phyloP scores from a whole-genome alignment of 2,113 vertebrate species.

The Tenebrosternarchus preto region DNA sequence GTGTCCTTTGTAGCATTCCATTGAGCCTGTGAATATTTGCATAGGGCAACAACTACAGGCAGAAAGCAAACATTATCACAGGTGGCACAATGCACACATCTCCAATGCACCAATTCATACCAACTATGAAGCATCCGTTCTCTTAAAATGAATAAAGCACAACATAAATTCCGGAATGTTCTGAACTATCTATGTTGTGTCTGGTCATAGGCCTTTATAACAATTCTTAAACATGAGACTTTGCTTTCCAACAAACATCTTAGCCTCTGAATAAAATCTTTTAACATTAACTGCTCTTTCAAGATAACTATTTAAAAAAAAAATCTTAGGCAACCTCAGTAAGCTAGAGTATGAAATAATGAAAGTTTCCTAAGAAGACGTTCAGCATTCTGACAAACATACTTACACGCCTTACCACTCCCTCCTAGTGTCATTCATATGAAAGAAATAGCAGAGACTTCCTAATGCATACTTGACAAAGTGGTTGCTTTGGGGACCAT shows the following conservation, averaged over 20 bases:
- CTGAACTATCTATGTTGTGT: background rate
- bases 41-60: constrained; percentile 51
- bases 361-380: background rate
- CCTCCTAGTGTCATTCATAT: constrained; percentile 4
- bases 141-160: background rate
- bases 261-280: too few relatives aligned
- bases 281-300: too few relatives aligned
- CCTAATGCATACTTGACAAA: background rate
- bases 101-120: constrained; percentile 9
- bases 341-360: background rate
- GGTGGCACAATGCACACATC: constrained; percentile 24
- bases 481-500: background rate
- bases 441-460: constrained; percentile 2
- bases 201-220: background rate
- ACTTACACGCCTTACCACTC: constrained; percentile 30
- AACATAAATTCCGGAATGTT: background rate
- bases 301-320: too few relatives aligned
- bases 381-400: too few relatives aligned
- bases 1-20: constrained; percentile 44
- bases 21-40: constrained; percentile 55
- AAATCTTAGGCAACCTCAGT: too few relatives aligned
- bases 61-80: constrained; percentile 52
- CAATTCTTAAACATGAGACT: too few relatives aligned
- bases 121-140: background rate
- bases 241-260: background rate